Base-by-base conservation (phyloP, 1,140 invertebrate species). In the Aricia agestis region DNA sequence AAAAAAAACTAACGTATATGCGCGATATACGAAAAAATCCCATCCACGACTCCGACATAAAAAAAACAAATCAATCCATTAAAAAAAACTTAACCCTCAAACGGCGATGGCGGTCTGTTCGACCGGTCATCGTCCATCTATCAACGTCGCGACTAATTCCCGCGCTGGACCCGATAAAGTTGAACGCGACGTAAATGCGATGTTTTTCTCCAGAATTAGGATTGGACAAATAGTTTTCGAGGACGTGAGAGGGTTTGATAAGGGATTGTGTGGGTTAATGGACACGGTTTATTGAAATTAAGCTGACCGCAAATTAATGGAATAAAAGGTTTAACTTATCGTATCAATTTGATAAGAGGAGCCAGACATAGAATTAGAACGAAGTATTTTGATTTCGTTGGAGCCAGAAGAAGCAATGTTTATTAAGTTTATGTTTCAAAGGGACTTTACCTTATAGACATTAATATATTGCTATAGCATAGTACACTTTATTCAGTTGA, bases 131-230 rank as follows among this genome's bases (percentile, higher is more conserved):
- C 78, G 73, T 75, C 74, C 84, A 86, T 86, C 82, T 65, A 84
- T 86, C 84, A 84, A 74, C 78, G 84, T 86, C 84, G 68, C 76
- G 75, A 81, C 81, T 84, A 86, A 86, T 86, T 86, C 84, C 80
- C 82, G 78, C 66, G 73, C 74, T 71, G 76, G 71, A 76, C 77
- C 79, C 79, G 76, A 79, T 78, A 84, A 84, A 84, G 76, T 84
- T 78, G 77, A 81, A 82, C 82, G 82, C 81, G 82, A 82, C 75
- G 76, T 74, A 66, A 81, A 81, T 79, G 74, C 74, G 73, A 78
- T 81, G 81, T 82, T 84, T 84, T 79, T 80, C 79, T 63, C 59
- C 68, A 45, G 74, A 81, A 82, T 82, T 81, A 76, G 76, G 79
- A 80, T 72, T 71, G 79, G 79, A 84, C 82, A 82, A 84, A 84